These are phyloP conservation scores for Eurystomus glaucurus DNA, from an alignment of 2,797 vertebrate genomes.

Conservation along the genomic window DNA sequence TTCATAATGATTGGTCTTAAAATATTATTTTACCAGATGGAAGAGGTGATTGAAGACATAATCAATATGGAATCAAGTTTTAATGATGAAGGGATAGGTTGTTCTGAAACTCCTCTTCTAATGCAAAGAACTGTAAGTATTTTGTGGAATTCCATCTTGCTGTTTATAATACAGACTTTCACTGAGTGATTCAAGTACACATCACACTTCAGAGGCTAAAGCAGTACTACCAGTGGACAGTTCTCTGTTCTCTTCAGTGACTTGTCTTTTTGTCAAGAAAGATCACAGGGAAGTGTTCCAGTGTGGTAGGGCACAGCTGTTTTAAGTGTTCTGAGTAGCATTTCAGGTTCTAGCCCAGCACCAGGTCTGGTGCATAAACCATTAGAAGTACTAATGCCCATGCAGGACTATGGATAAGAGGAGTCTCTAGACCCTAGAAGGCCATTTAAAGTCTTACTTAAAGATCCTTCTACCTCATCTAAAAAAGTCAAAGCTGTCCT, in stretches of 20 bases:
- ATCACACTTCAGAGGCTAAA: not conserved
- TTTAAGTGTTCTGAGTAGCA: not conserved
- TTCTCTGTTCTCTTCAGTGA: not conserved
- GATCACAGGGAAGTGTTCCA: not conserved
- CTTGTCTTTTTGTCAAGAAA: not conserved
- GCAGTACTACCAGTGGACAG: not conserved
- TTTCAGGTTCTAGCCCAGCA: not conserved
- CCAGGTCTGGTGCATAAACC: not conserved
- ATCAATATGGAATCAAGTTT: constrained; percentile 94
- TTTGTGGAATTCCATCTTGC: not conserved
- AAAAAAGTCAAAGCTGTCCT: not conserved
- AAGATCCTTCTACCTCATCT: not conserved
- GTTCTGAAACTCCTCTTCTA: constrained; percentile 90
- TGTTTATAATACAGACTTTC: not conserved
- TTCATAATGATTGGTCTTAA: constrained; percentile 36
- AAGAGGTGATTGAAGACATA: constrained; percentile 95
- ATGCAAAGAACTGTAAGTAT: constrained; percentile 95
- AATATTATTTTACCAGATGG: constrained; percentile 88
- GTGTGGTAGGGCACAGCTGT: not conserved
- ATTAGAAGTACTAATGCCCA: not conserved
- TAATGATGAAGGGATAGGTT: constrained; percentile 92
- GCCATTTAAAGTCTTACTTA: not conserved
- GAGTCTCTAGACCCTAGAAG: not conserved
- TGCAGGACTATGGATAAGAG: not conserved
- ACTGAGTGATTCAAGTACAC: not conserved